A percentile compares a stretch with the other conserved stretches of the same genome.
Conservation (phyloP, 1,140 invertebrate species). For the Ceratina australensis region DNA sequence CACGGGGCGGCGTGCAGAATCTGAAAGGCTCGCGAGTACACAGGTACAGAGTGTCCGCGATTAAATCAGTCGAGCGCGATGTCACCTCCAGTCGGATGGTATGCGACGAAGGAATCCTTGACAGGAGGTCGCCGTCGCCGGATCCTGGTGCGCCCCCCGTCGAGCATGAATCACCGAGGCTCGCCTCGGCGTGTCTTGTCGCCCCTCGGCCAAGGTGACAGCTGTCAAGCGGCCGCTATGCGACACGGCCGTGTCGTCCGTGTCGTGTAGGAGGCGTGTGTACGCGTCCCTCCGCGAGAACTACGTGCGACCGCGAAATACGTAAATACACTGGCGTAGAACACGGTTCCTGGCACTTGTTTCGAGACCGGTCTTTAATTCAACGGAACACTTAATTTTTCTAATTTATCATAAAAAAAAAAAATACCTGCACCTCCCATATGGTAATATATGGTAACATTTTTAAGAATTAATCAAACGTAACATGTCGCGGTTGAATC, state of each 20-base stretch:
- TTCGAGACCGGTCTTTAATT: too few species aligned
- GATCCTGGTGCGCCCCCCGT: constrained; percentile 69
- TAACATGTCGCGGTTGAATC: too few species aligned
- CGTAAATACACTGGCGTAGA: constrained; percentile 21
- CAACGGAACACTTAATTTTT: too few species aligned
- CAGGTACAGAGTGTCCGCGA: constrained; percentile 62
- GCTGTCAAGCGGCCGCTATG: constrained; percentile 73
- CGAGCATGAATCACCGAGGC: constrained; percentile 74
- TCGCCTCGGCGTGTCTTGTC: constrained; percentile 70
- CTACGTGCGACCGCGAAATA: constrained; percentile 14
- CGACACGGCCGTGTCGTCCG: constrained; percentile 39
- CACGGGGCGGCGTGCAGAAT: constrained; percentile 24
- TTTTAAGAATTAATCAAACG: too few species aligned
- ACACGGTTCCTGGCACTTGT: not conserved
- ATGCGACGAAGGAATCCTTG: constrained; percentile 71
- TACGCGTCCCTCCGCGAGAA: constrained; percentile 55
- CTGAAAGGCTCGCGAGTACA: constrained; percentile 19
- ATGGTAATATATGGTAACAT: too few species aligned
- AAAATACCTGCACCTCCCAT: too few species aligned
- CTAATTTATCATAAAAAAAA: too few species aligned
- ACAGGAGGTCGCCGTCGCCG: constrained; percentile 75
- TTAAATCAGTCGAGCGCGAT: constrained; percentile 73
- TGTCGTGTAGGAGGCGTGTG: constrained; percentile 65
- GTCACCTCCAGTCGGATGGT: constrained; percentile 70
- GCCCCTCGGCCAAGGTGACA: constrained; percentile 74